Percentiles rank a stretch among this genome's conserved stretches.
These are phyloP conservation scores for Microcebus ravelobensis DNA, from an alignment of 2,113 vertebrate species.

Conservation along the genomic window DNA sequence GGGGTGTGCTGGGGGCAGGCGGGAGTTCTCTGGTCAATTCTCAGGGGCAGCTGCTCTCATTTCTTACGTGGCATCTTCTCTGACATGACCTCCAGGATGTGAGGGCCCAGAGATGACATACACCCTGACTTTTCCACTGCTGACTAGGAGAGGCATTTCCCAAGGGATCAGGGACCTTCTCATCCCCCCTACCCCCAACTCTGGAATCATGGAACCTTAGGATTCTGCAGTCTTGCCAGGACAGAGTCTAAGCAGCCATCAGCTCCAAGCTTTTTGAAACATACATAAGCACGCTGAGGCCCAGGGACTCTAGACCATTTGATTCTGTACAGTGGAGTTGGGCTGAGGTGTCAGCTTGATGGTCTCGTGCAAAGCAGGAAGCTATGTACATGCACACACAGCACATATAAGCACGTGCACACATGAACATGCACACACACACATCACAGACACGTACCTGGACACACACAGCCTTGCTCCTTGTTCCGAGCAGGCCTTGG, in stretches of 20 bases:
- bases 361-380: neutral
- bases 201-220: neutral
- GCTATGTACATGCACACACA: neutral
- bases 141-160: neutral
- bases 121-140: neutral
- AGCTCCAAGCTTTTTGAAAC: neutral
- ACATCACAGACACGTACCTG: neutral
- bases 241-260: neutral
- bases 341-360: neutral
- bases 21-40: neutral
- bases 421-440: neutral
- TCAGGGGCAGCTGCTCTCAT: neutral
- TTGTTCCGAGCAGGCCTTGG: neutral
- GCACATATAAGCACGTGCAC: too few species aligned
- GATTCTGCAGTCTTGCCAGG: too few species aligned
- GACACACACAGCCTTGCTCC: neutral
- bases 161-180: neutral
- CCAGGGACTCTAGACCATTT: neutral
- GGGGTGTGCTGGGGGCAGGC: neutral
- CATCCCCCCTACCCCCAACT: neutral
- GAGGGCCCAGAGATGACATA: neutral
- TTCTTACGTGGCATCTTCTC: conserved; percentile 41
- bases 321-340: neutral
- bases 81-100: neutral
- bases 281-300: neutral